These are phyloP conservation scores for Ginglymostoma cirratum DNA, from an alignment of 2,113 vertebrate genomes.

Conservation along the genomic window DNA sequence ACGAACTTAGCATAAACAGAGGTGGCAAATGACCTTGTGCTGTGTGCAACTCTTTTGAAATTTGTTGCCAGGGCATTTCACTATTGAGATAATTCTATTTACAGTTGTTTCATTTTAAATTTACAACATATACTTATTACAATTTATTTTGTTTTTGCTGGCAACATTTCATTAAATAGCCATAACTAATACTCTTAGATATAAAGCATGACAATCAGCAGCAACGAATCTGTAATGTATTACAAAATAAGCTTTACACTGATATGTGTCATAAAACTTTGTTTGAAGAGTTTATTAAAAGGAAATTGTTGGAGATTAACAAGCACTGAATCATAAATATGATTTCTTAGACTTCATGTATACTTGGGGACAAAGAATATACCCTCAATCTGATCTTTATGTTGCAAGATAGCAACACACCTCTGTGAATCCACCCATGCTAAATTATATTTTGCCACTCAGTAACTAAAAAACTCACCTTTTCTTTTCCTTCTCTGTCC, in stretches of 20 bases:
- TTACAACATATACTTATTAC: background rate
- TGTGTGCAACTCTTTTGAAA: background rate
- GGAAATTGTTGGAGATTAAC: conserved; percentile 10
- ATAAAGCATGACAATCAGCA: too few relatives aligned
- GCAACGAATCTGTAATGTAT: background rate
- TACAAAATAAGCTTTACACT: background rate
- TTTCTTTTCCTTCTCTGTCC: background rate
- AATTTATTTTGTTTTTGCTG: background rate
- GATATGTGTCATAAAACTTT: background rate
- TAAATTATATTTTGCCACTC: background rate
- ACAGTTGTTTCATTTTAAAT: background rate
- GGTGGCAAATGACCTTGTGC: background rate
- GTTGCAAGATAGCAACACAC: background rate
- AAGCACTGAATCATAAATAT: background rate
- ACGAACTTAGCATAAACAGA: background rate
- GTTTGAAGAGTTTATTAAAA: conserved; percentile 30
- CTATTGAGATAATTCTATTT: background rate
- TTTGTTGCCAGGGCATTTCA: background rate
- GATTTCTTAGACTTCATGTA: background rate
- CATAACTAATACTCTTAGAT: background rate
- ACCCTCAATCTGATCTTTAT: background rate
- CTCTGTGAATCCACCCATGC: background rate
- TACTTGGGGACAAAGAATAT: background rate
- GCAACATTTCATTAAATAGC: background rate
- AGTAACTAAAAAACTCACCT: background rate